phyloP scores from a whole-genome alignment of 2,113 vertebrate genomes.

The Carlito syrichta region DNA sequence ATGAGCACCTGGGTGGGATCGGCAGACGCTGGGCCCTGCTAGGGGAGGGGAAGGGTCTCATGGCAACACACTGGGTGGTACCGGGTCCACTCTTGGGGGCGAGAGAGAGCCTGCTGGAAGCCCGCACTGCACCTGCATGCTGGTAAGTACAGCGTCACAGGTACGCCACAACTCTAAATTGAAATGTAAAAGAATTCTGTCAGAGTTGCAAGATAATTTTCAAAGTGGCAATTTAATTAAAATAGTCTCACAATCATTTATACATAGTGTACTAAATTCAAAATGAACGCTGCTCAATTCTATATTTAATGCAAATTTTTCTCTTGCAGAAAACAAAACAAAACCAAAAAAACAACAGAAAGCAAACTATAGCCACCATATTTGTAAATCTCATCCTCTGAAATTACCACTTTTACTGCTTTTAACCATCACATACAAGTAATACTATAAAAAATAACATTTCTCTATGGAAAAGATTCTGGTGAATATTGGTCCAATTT shows the following conservation, averaged over 20 bases:
- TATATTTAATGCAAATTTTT: slow-evolving; percentile 15
- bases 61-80: no score
- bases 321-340: background rate
- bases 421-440: background rate
- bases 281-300: background rate
- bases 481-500: background rate
- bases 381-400: background rate
- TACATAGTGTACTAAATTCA: slow-evolving; percentile 9
- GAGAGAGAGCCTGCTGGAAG: no score
- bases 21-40: no score
- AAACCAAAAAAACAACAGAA: background rate
- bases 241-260: background rate
- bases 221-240: background rate
- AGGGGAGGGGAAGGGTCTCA: no score
- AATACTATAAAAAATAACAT: background rate
- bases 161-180: no score
- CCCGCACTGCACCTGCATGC: no score
- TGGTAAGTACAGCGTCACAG: no score
- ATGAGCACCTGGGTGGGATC: no score
- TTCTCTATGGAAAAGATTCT: background rate
- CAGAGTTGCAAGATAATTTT: background rate
- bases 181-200: no score
- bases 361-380: background rate
- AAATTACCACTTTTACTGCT: background rate
- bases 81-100: no score